Evolutionary conservation across 2,113 vertebrate genomes (phyloP), one percentile per base, ranked within the genome.

Genomic region (Microtus montanus): DNA sequence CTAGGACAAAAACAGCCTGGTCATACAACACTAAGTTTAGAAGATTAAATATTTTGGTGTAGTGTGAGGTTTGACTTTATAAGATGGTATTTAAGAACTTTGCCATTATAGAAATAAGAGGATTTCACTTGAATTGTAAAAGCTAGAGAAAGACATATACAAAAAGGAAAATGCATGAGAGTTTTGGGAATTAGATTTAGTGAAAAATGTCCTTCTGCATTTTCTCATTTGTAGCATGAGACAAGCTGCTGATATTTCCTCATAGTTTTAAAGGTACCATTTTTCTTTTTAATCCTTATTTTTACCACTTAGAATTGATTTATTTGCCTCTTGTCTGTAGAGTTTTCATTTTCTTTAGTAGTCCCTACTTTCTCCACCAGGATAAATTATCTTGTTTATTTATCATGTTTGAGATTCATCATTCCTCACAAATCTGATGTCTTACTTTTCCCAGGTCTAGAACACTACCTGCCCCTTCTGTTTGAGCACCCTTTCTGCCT

Each of bases 41-140:
- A 85, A 93, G 33, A 74, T 47, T 83, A 74, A 80, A 83, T 90
- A 54, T 87, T 94, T 66, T 84, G 64, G 26, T 75, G 20, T 4
- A 89, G 22, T 82, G 13, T 35, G 44, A 26, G 17, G 75, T 88
- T 71, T 90, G 41, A 86, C 85, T 95, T 95, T 90, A 24, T 77
- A 71, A 90, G 58, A 22, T 19, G 80, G 35, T 82, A 11, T 79
- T 84, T 83, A 90, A 87, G 54, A 89, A 52, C n/a, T 85, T 85
- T 47, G 28, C 41, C 63, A 49, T 86, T 73, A 87, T 71, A 2
- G 63, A 90, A 14, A 30, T 70, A 95, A 87, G 30, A 58, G 28
- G 26, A 93, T 95, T 86, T 90, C n/a, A 52, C 41, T 66, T 87
- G 80, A 91, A 86, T 92, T 66, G 61, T 14, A 89, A 91, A 89